A percentile compares a stretch with the other conserved stretches of the same genome.
These are phyloP conservation scores for Lamellibrachia columna DNA, from an alignment of 2,888 invertebrate species.

Conservation along the genomic window DNA sequence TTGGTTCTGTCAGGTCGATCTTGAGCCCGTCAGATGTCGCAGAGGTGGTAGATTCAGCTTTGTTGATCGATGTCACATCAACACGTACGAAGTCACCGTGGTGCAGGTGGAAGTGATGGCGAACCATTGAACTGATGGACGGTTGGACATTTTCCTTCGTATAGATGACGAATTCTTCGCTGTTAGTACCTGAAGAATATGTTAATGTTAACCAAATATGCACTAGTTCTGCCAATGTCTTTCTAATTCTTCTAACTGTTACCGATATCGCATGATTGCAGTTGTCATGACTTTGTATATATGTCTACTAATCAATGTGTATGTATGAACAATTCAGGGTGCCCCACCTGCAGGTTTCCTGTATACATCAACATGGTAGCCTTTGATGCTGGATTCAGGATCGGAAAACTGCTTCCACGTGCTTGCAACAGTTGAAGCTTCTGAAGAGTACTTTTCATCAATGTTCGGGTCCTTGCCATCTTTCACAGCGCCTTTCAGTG, in stretches of 20 bases:
- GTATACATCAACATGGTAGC: not conserved
- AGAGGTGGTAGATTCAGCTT: not conserved
- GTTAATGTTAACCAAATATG: not conserved
- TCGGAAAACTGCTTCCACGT: slow-evolving; percentile 31
- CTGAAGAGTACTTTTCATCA: slow-evolving; percentile 26
- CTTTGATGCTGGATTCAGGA: slow-evolving; percentile 33
- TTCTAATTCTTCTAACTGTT: not conserved
- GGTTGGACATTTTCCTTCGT: not conserved
- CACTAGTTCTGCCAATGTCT: not conserved
- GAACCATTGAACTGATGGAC: not conserved
- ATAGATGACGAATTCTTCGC: not conserved
- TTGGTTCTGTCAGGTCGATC: slow-evolving; percentile 11
- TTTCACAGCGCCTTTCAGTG: slow-evolving; percentile 27
- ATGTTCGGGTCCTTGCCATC: not conserved
- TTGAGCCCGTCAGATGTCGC: not conserved
- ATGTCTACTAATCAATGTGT: not conserved
- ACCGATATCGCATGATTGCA: not conserved
- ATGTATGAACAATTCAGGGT: not conserved
- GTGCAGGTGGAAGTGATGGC: not conserved
- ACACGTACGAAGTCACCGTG: not conserved
- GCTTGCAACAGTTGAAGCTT: slow-evolving; percentile 28
- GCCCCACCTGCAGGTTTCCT: not conserved
- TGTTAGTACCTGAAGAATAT: not conserved
- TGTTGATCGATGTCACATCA: not conserved
- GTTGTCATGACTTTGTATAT: not conserved